These are phyloP conservation scores for Drosophila lutescens DNA, from an alignment of 2,888 invertebrate species.

Conservation along the genomic window DNA sequence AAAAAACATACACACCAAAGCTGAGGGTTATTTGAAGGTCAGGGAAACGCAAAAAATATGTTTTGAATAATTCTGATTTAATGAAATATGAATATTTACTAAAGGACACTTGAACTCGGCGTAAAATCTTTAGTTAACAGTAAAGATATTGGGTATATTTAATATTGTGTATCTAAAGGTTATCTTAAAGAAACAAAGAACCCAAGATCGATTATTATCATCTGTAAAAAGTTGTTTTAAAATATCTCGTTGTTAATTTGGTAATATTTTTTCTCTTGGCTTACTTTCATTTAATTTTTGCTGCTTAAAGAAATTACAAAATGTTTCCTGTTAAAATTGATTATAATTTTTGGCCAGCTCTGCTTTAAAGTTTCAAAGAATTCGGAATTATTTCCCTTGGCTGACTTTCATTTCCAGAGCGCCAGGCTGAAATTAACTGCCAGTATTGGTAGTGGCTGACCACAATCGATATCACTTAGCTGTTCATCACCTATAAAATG, in stretches of 20 bases:
- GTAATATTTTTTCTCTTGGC: too few species aligned
- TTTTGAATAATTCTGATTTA: background rate
- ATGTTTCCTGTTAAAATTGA: background rate
- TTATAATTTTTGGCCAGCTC: background rate
- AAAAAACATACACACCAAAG: slow-evolving; percentile 31
- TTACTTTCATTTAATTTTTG: too few species aligned
- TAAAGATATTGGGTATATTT: too few species aligned
- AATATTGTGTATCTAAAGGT: too few species aligned
- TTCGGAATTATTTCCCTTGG: too few species aligned
- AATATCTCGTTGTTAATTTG: too few species aligned
- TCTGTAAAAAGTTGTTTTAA: too few species aligned
- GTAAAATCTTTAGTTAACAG: too few species aligned
- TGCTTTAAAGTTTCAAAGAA: background rate
- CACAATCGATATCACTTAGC: slow-evolving; percentile 46
- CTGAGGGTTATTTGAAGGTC: slow-evolving; percentile 76
- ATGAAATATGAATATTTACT: background rate
- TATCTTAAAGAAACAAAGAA: too few species aligned
- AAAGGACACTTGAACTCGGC: background rate
- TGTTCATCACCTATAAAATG: slow-evolving; percentile 38
- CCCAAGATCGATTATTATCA: too few species aligned
- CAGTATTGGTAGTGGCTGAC: slow-evolving; percentile 13
- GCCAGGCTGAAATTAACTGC: slow-evolving; percentile 3
- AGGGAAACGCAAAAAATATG: slow-evolving; percentile 23
- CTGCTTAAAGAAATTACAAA: too few species aligned
- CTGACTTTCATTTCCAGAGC: background rate